Evolutionary conservation across 2,888 invertebrate species (phyloP), one percentile per base, ranked within the genome.

Genomic region (Idaea biselata): DNA sequence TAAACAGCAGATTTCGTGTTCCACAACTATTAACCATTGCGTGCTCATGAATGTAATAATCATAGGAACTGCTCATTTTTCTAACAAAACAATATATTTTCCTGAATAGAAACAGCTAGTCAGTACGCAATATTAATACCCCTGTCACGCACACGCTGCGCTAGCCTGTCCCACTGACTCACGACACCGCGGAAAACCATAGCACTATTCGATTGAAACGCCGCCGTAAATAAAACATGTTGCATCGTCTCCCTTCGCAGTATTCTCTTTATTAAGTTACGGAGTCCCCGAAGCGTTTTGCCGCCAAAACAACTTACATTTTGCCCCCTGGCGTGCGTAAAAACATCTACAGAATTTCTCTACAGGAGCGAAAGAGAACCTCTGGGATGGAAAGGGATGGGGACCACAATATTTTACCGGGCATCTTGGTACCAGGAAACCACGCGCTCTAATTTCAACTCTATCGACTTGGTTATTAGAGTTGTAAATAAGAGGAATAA

Each of bases 281-380:
- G 86, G 82, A 84, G 83, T 85, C 89, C 90, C 91, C 83, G 86
- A 87, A 90, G 91, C 92, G 86, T 92, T 92, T 92, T 92, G 91
- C 92, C 92, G 91, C 92, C 92, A 91, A 92, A 92, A 91, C 91
- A 92, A 92, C 89, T 87, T 87, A 87, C 90, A 89, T 87, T 90
- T 88, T 88, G 89, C 90, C 91, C 91, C 92, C 91, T 86, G 91
- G 92, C 91, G 92, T 83, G 91, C 83, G 87, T 89, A 90, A 91
- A 91, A 91, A 90, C 92, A 88, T 89, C 84, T 81, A 85, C 86
- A 86, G 82, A 82, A 80, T 79, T 81, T 75, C 81, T 76, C 73
- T 71, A 69, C 74, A 79, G 70, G 88, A 76, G 83, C 68, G 84
- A 89, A 77, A 81, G 84, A 87, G 88, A 87, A 72, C 76, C 78